phyloP scores from a whole-genome alignment of 2,888 invertebrate species.

The Gnatocerus cornutus region DNA sequence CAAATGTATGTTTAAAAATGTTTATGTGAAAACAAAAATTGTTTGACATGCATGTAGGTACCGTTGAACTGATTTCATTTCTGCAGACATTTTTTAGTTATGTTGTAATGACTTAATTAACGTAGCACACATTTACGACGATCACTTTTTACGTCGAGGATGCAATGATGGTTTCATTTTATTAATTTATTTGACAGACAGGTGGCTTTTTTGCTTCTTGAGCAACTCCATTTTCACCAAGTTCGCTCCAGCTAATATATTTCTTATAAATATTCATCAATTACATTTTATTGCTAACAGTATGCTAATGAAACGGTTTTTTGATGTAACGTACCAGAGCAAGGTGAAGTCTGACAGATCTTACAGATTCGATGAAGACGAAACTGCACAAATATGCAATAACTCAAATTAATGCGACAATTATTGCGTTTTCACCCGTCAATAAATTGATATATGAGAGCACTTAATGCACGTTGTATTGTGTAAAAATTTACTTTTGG shows the following conservation, averaged over 20 bases:
- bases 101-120: slow-evolving; percentile 27
- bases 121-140: slow-evolving; percentile 27
- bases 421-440: too few species aligned
- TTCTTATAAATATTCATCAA: slow-evolving; percentile 39
- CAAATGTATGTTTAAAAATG: slow-evolving; percentile 5
- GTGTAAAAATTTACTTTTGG: too few species aligned
- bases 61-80: slow-evolving; percentile 4
- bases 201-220: slow-evolving; percentile 28
- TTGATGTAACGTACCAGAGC: slow-evolving; percentile 10
- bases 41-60: not conserved
- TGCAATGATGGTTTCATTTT: slow-evolving; percentile 32
- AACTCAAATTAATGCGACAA: too few species aligned
- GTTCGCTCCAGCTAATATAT: slow-evolving; percentile 28
- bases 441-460: too few species aligned
- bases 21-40: slow-evolving; percentile 1
- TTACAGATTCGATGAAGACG: too few species aligned
- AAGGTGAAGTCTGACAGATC: not conserved
- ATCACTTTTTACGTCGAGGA: slow-evolving; percentile 27
- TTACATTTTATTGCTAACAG: slow-evolving; percentile 36
- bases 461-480: too few species aligned
- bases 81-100: slow-evolving; percentile 1
- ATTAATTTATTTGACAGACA: slow-evolving; percentile 38
- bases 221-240: slow-evolving; percentile 37
- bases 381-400: too few species aligned
- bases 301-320: slow-evolving; percentile 30